Evolutionary conservation across 30 jellyfish, hydroid and myxozoan genomes (phyloP).

Genomic region (Aurelia sp.): DNA sequence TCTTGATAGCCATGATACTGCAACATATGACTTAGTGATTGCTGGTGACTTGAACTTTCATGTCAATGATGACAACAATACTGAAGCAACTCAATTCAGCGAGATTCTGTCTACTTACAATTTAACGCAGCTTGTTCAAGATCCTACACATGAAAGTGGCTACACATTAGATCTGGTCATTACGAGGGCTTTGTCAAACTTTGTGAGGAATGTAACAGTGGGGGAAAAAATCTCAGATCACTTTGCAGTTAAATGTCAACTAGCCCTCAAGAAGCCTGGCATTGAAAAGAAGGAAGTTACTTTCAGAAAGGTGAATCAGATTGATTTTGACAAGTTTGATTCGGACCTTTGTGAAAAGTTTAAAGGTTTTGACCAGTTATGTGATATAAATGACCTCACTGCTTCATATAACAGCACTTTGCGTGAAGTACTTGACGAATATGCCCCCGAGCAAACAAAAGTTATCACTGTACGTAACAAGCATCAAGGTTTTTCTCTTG

Average conservation of each 20-base stretch:
- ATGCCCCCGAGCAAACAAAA: conserved; percentile 14
- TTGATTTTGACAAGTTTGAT: conserved; percentile 22
- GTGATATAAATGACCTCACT: conserved; percentile 26
- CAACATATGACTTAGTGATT: conserved; percentile 19
- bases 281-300: conserved; percentile 25
- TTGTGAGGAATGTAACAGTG: conserved; percentile 37
- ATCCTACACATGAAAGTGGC: conserved; percentile 46
- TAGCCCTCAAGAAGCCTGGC: conserved; percentile 53
- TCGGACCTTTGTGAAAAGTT: conserved; percentile 27
- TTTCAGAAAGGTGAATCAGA: conserved; percentile 28
- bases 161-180: conserved; percentile 29
- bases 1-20: conserved; percentile 46
- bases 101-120: conserved; percentile 14
- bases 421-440: conserved; percentile 10
- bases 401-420: conserved; percentile 29
- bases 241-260: conserved; percentile 37
- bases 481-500: conserved; percentile 3
- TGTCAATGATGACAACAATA: conserved; percentile 51
- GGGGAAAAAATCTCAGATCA: conserved; percentile 21
- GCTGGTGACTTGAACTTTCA: conserved; percentile 54
- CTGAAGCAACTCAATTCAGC: conserved; percentile 40
- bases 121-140: conserved; percentile 41
- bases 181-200: background rate
- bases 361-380: background rate
- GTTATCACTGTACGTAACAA: background rate